Evolutionary conservation across 2,888 invertebrate species (phyloP).

Genomic region (Ennomos quercinarius): DNA sequence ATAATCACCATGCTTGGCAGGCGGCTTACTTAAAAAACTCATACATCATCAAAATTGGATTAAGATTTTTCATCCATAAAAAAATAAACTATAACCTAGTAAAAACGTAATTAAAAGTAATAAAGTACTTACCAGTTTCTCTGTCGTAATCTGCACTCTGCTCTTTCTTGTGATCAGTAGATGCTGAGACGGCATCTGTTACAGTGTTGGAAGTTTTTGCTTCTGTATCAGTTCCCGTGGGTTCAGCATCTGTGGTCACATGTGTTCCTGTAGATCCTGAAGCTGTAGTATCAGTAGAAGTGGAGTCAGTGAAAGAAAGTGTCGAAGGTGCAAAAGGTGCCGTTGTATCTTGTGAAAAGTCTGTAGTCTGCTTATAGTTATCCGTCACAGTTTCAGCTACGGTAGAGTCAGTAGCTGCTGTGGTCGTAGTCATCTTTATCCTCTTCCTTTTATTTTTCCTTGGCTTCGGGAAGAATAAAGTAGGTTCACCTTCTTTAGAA

Average conservation of each 20-base stretch:
- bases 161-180: slow-evolving; percentile 61
- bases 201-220: slow-evolving; percentile 41
- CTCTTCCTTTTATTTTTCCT: slow-evolving; percentile 59
- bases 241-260: slow-evolving; percentile 16
- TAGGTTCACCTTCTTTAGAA: slow-evolving; percentile 64
- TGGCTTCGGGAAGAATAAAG: slow-evolving; percentile 69
- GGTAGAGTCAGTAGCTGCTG: slow-evolving; percentile 44
- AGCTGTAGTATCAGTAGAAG: slow-evolving; percentile 8
- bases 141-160: slow-evolving; percentile 56
- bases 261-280: slow-evolving; percentile 21
- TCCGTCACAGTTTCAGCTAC: slow-evolving; percentile 50
- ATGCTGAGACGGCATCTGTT: slow-evolving; percentile 63
- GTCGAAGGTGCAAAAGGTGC: slow-evolving; percentile 4
- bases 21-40: no score
- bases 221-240: slow-evolving; percentile 41
- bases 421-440: slow-evolving; percentile 37
- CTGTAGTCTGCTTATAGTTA: slow-evolving; percentile 36
- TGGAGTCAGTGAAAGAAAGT: not conserved
- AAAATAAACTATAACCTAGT: no score
- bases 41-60: no score
- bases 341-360: slow-evolving; percentile 9
- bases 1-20: no score
- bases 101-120: no score
- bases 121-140: slow-evolving; percentile 62
- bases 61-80: no score